Evolutionary conservation across 2,888 invertebrate species (phyloP).

Genomic region (Macrophya alboannulata): DNA sequence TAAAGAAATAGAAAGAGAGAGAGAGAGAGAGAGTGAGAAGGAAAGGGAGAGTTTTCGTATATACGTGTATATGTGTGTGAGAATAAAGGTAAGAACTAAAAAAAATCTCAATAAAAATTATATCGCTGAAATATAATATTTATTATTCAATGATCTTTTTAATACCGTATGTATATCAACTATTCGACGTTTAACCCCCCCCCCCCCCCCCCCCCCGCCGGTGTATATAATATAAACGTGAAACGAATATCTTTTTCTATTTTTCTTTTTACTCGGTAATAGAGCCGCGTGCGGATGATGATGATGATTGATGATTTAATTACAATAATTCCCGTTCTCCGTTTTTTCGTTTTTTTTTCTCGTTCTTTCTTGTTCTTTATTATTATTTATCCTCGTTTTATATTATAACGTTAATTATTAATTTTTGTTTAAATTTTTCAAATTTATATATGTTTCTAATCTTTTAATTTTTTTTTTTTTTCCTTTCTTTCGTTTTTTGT

Average conservation of each 20-base stretch:
- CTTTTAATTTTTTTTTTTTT: constrained; percentile 2
- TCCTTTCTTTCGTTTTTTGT: not conserved
- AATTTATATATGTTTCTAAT: not conserved
- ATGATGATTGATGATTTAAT: not conserved
- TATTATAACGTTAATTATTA: too few relatives aligned
- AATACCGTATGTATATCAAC: not conserved
- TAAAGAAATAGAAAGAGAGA: not conserved
- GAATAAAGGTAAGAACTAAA: not conserved
- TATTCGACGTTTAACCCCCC: not conserved
- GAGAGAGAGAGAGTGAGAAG: not conserved
- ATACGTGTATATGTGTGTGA: not conserved
- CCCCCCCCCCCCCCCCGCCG: not conserved
- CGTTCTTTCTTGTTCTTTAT: constrained; percentile 42
- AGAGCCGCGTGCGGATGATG: not conserved
- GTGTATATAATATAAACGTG: too few relatives aligned
- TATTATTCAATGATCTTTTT: not conserved
- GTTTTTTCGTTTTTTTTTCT: constrained; percentile 46
- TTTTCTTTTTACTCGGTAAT: not conserved
- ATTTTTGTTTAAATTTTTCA: not conserved
- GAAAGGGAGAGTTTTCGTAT: not conserved
- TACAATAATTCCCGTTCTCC: not conserved
- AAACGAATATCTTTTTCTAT: too few relatives aligned
- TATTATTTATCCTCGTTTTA: not conserved
- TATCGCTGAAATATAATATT: not conserved
- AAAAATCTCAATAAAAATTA: not conserved